Evolutionary conservation across 2,797 vertebrate species (phyloP).

Genomic region (Sebastes jordani): DNA sequence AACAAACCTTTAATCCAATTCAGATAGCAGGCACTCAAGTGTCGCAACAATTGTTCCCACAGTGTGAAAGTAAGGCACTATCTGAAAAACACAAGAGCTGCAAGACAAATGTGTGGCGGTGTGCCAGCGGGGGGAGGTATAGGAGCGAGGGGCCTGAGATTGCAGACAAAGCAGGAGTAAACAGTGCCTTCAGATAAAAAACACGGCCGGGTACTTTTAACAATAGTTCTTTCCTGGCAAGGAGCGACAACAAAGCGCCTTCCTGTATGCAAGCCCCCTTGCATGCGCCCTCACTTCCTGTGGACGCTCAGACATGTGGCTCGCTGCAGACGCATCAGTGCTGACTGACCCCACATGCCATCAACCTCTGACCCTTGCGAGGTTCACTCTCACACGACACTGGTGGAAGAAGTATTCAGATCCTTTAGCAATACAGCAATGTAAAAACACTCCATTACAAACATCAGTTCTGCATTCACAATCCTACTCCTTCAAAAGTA

Average conservation of each 20-base stretch:
- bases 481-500: no score
- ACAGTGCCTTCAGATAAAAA: conserved; percentile 73
- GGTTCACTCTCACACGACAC: conserved; percentile 20
- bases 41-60: conserved; percentile 77
- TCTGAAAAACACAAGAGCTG: conserved; percentile 73
- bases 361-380: conserved; percentile 51
- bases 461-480: neutral
- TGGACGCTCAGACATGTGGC: conserved; percentile 77
- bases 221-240: conserved; percentile 82
- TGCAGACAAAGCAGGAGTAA: conserved; percentile 78
- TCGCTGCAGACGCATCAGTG: conserved; percentile 41
- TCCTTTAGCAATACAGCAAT: neutral
- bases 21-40: conserved; percentile 74
- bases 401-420: neutral
- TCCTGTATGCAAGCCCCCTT: conserved; percentile 76
- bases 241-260: conserved; percentile 80
- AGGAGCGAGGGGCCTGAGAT: conserved; percentile 64
- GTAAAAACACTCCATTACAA: no score
- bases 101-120: conserved; percentile 76
- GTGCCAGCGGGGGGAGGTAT: conserved; percentile 66
- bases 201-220: conserved; percentile 73
- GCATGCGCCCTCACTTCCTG: conserved; percentile 83
- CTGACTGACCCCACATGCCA: conserved; percentile 9
- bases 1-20: conserved; percentile 76
- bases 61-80: conserved; percentile 75